Evolutionary conservation across 2,888 invertebrate species (phyloP).

Genomic region (Pterostichus madidus): DNA sequence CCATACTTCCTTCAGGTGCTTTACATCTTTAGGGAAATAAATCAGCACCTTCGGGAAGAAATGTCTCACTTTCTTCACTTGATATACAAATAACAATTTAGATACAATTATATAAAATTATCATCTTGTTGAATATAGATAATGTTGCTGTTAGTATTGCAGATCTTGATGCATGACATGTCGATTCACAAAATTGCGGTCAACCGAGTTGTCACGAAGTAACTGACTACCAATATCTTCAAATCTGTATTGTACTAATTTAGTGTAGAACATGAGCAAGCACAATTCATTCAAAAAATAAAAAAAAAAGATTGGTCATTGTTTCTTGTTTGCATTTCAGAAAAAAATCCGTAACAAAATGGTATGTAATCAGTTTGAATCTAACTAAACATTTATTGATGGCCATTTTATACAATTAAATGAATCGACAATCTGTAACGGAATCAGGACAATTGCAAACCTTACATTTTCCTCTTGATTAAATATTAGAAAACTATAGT

Average conservation of each 20-base stretch:
- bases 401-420: neutral
- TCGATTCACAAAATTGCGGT: no score
- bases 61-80: no score
- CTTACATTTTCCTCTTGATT: neutral
- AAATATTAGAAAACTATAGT: neutral
- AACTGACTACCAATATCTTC: neutral
- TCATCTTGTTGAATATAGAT: no score
- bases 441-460: neutral
- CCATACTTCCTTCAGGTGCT: no score
- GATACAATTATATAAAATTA: no score
- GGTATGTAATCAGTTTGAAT: constrained; percentile 2
- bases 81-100: no score
- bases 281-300: constrained; percentile 24
- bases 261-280: neutral
- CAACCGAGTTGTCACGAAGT: no score
- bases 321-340: neutral
- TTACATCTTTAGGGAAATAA: no score
- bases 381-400: constrained; percentile 28
- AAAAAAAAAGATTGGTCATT: constrained; percentile 6
- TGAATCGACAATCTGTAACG: constrained; percentile 7
- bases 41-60: no score
- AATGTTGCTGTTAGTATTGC: no score
- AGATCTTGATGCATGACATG: no score
- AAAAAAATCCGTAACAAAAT: constrained; percentile 8
- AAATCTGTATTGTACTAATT: neutral